These are phyloP conservation scores for Drosophila pectinifera DNA, from an alignment of 1,140 invertebrate species.

Conservation along the genomic window DNA sequence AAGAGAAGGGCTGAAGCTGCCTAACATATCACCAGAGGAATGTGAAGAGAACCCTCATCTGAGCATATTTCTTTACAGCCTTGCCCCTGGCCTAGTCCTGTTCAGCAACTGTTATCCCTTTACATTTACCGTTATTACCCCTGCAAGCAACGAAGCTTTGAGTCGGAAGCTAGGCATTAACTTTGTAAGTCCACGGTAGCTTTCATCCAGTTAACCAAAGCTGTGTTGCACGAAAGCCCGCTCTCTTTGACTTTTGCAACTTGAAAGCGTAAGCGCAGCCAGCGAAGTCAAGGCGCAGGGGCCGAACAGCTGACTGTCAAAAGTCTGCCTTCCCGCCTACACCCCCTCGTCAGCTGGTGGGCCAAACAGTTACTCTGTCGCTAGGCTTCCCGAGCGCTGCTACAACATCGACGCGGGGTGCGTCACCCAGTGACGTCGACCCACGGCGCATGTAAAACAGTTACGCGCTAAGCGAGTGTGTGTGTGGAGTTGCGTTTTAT, in stretches of 20 bases:
- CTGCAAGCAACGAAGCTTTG: constrained; percentile 1
- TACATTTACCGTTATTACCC: constrained; percentile 62
- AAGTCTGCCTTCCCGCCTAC: constrained; percentile 20
- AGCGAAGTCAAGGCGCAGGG: constrained; percentile 5
- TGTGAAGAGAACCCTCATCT: no score
- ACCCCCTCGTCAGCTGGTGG: constrained; percentile 24
- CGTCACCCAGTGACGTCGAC: constrained; percentile 72
- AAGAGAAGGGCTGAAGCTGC: neutral
- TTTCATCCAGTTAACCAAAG: constrained; percentile 39
- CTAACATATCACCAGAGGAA: neutral
- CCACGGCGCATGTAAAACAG: constrained; percentile 56
- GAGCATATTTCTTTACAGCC: neutral
- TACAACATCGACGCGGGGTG: constrained; percentile 63
- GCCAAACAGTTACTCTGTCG: constrained; percentile 52
- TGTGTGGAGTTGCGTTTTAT: constrained; percentile 58
- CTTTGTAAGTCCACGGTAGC: constrained; percentile 12
- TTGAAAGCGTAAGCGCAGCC: neutral
- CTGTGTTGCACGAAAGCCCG: constrained; percentile 25
- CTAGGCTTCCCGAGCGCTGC: constrained; percentile 15
- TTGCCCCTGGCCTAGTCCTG: neutral
- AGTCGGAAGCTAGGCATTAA: constrained; percentile 2
- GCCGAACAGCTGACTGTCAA: constrained; percentile 66
- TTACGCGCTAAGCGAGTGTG: constrained; percentile 32
- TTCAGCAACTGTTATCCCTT: neutral
- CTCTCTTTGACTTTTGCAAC: constrained; percentile 51